Evolutionary conservation across 2,888 invertebrate genomes (phyloP).

Genomic region (Hipparchia semele): DNA sequence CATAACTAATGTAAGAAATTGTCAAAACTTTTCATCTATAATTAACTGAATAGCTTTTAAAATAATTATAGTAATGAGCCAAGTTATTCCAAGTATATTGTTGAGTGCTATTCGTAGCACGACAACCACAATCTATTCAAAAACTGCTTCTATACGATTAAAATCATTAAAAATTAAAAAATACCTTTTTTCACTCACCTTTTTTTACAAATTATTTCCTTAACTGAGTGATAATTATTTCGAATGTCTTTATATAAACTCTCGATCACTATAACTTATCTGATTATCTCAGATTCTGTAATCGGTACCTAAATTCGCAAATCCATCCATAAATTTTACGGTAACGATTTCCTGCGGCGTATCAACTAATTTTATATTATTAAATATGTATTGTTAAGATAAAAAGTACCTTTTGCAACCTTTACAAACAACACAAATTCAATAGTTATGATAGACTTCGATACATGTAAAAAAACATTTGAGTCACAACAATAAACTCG

Average conservation of each 20-base stretch:
- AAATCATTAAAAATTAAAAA: neutral
- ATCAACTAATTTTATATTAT: neutral
- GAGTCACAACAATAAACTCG: no score
- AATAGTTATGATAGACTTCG: no score
- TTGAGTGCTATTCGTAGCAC: no score
- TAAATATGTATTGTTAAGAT: neutral
- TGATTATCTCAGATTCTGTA: slow-evolving; percentile 14
- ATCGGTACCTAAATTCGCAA: slow-evolving; percentile 20
- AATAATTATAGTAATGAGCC: no score
- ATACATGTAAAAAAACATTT: neutral
- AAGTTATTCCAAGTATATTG: no score
- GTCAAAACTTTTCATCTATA: no score
- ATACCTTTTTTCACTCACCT: slow-evolving; percentile 18
- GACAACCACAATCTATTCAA: no score
- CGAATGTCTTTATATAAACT: slow-evolving; percentile 32
- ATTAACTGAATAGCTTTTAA: no score
- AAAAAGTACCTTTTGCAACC: neutral
- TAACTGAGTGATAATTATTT: slow-evolving; percentile 14
- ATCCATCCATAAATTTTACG: slow-evolving; percentile 32
- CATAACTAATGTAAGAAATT: no score
- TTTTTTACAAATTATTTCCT: slow-evolving; percentile 22
- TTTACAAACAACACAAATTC: no score
- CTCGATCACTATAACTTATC: slow-evolving; percentile 15
- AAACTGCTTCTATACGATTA: no score
- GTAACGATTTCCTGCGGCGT: slow-evolving; percentile 30